Evolutionary conservation across 2,888 invertebrate genomes (phyloP).

Genomic region (Brenthis daphne): DNA sequence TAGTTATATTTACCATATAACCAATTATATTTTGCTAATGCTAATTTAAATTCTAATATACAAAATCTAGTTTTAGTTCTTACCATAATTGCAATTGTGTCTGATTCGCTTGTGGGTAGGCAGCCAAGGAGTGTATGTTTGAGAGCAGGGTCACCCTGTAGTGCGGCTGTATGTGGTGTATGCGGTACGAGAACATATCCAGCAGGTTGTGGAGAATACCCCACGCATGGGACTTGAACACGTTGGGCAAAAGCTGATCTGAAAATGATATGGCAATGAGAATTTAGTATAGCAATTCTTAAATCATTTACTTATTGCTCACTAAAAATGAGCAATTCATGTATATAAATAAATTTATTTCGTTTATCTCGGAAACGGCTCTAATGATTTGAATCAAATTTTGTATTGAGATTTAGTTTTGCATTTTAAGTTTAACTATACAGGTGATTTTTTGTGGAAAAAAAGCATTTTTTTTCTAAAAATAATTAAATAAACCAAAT

Average conservation of each 20-base stretch:
- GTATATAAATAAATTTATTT: no score
- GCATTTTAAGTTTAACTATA: no score
- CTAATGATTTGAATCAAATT: no score
- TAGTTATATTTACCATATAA: no score
- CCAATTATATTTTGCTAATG: neutral
- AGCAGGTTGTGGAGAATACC: conserved; percentile 96
- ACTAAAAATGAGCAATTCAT: no score
- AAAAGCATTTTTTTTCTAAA: neutral
- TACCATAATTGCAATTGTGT: conserved; percentile 96
- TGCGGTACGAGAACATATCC: conserved; percentile 98
- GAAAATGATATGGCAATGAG: conserved; percentile 34
- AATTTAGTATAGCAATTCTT: neutral
- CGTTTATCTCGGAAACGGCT: no score
- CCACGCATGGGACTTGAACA: conserved; percentile 96
- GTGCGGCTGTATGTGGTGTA: conserved; percentile 98
- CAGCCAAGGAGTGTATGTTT: conserved; percentile 94
- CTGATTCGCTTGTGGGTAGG: conserved; percentile 96
- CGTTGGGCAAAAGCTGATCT: conserved; percentile 94
- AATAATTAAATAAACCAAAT: no score
- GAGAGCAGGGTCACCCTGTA: conserved; percentile 96
- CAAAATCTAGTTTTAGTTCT: conserved; percentile 40
- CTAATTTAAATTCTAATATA: neutral
- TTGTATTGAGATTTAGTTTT: no score
- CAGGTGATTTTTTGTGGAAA: neutral
- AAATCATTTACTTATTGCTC: no score